These are phyloP conservation scores for Temnothorax unifasciatus DNA, from an alignment of 2,888 invertebrate genomes.

Conservation along the genomic window DNA sequence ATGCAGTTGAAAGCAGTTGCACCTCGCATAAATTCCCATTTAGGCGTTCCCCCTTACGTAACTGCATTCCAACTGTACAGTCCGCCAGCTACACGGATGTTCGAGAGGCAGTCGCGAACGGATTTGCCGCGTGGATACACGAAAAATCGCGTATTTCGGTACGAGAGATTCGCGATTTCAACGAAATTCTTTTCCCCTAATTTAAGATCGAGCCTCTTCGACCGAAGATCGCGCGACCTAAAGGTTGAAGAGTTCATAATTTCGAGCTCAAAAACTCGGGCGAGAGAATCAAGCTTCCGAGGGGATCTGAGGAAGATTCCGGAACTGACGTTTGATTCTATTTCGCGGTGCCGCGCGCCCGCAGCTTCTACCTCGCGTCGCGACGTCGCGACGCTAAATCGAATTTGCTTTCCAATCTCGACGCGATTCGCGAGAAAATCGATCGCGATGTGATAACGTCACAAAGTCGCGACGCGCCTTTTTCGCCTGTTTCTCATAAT, in stretches of 20 bases:
- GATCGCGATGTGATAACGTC: background rate
- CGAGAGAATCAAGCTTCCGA: background rate
- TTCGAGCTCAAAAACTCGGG: background rate
- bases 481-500: slow-evolving; percentile 25
- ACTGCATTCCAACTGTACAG: background rate
- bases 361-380: background rate
- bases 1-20: slow-evolving; percentile 16
- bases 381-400: background rate
- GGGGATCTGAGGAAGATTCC: background rate
- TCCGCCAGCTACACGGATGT: background rate
- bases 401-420: slow-evolving; percentile 46
- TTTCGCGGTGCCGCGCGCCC: background rate
- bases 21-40: slow-evolving; percentile 12
- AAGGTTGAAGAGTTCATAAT: background rate
- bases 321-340: background rate
- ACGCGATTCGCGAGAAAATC: slow-evolving; percentile 16
- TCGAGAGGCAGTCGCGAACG: slow-evolving; percentile 1
- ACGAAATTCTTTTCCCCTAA: background rate
- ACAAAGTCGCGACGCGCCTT: slow-evolving; percentile 4
- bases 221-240: background rate
- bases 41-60: background rate
- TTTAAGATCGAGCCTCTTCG: background rate
- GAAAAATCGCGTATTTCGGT: background rate
- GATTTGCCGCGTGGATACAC: background rate
- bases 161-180: background rate